phyloP scores from a whole-genome alignment of 2,113 vertebrate species.

The Pardalotus punctatus region DNA sequence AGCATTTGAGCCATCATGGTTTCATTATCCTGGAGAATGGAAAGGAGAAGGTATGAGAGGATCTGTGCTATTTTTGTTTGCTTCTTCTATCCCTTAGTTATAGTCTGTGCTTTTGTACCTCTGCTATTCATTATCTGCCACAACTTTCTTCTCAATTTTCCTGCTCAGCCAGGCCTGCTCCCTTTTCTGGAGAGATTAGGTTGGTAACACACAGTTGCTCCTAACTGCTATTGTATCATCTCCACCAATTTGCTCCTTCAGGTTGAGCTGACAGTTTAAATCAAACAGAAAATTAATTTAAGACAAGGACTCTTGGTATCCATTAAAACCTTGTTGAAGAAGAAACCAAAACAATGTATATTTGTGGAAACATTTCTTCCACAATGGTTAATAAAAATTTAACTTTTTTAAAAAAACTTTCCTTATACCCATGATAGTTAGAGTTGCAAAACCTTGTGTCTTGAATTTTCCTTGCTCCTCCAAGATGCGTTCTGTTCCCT shows the following conservation, averaged over 20 bases:
- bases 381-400: not conserved
- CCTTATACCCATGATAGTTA: not conserved
- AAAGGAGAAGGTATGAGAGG: not conserved
- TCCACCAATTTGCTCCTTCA: not conserved
- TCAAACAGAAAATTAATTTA: not conserved
- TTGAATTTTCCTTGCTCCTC: not conserved
- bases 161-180: not conserved
- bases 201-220: not conserved
- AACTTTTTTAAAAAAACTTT: not conserved
- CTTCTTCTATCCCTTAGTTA: not conserved
- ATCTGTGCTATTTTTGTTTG: not conserved
- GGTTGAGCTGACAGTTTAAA: not conserved
- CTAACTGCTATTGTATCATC: not conserved
- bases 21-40: not conserved
- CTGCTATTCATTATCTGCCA: not conserved
- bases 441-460: not conserved
- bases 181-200: not conserved
- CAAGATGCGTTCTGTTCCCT: not conserved
- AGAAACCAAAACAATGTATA: not conserved
- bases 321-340: not conserved
- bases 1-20: not conserved
- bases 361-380: not conserved
- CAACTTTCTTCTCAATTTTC: not conserved
- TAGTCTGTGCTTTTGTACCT: not conserved
- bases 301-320: not conserved